Evolutionary conservation across 1,140 invertebrate genomes (phyloP).

Genomic region (Procambarus virginalis): DNA sequence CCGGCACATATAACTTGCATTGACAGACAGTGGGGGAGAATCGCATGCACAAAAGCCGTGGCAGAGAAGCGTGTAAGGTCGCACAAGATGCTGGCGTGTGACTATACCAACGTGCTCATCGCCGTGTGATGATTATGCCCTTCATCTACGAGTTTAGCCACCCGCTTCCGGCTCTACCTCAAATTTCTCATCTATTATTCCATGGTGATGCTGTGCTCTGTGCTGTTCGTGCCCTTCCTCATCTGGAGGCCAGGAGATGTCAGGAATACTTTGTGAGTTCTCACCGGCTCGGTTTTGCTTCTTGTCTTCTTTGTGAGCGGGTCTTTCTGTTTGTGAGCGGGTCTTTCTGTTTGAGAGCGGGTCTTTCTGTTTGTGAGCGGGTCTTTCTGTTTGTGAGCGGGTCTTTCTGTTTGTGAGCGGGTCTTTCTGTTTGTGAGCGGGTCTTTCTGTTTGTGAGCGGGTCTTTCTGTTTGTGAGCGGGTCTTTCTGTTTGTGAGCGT

Average conservation of each 20-base stretch:
- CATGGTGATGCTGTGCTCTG: slow-evolving; percentile 65
- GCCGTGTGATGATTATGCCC: slow-evolving; percentile 59
- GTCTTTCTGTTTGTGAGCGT: no score
- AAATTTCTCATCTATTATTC: slow-evolving; percentile 66
- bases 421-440: no score
- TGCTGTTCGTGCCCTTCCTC: slow-evolving; percentile 65
- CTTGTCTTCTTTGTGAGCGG: no score
- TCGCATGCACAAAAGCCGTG: not conserved
- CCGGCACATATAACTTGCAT: slow-evolving; percentile 26
- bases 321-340: no score
- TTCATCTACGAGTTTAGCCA: slow-evolving; percentile 69
- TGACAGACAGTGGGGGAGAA: slow-evolving; percentile 33
- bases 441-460: no score
- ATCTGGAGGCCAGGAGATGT: slow-evolving; percentile 67
- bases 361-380: no score
- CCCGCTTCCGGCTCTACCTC: slow-evolving; percentile 61
- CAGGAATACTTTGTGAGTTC: slow-evolving; percentile 67
- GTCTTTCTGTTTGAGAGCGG: no score
- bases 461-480: no score
- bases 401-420: no score
- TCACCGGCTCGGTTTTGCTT: no score
- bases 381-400: no score
- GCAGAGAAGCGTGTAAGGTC: no score
- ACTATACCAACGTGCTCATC: slow-evolving; percentile 58
- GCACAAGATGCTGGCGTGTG: slow-evolving; percentile 61